phyloP scores from a whole-genome alignment of 2,113 vertebrate genomes.

The Zosterops hypoxanthus region DNA sequence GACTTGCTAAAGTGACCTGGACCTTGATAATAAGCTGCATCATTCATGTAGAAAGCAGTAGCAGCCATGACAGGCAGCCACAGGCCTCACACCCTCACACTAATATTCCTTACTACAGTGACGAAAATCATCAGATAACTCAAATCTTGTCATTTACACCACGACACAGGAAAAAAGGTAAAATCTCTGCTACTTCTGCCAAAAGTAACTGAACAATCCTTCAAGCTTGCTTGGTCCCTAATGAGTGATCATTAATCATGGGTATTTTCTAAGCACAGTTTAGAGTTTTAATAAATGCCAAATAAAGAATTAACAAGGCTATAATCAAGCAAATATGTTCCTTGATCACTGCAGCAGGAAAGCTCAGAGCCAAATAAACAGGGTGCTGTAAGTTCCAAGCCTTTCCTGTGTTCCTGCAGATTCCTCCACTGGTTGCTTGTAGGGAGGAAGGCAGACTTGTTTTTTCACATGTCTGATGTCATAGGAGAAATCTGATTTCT shows the following conservation, averaged over 20 bases:
- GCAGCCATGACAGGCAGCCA: neutral
- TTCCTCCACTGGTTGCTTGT: neutral
- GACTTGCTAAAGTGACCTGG: neutral
- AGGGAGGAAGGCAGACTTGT: neutral
- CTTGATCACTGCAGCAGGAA: constrained; percentile 38
- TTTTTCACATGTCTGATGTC: neutral
- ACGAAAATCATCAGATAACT: neutral
- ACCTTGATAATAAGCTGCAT: neutral
- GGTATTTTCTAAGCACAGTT: constrained; percentile 45
- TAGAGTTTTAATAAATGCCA: constrained; percentile 69
- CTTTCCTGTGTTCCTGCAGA: neutral
- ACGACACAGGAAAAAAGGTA: neutral
- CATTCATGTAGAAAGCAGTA: neutral
- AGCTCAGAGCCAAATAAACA: constrained; percentile 32
- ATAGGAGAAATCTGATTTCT: neutral
- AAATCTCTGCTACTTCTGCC: neutral
- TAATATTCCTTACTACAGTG: neutral
- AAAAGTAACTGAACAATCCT: constrained; percentile 18
- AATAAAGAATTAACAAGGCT: constrained; percentile 66
- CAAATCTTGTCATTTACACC: neutral
- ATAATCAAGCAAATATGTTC: constrained; percentile 66
- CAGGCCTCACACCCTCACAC: neutral
- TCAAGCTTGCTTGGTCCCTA: constrained; percentile 38
- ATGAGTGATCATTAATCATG: constrained; percentile 64
- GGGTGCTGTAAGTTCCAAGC: neutral